phyloP scores from a whole-genome alignment of 1,140 invertebrate species.

The Lucilia sericata region DNA sequence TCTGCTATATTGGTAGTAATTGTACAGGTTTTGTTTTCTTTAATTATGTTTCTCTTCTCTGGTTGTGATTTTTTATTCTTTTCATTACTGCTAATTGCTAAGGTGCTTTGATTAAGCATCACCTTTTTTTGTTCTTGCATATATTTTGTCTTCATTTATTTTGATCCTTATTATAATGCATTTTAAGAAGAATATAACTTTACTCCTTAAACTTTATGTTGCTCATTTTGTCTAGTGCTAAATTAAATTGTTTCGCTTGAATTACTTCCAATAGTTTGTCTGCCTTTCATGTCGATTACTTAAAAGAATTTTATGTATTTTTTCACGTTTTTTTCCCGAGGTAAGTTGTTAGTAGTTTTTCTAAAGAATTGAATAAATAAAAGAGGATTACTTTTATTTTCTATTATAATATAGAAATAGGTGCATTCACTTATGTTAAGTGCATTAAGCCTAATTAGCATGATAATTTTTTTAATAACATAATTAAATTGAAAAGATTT shows the following conservation, averaged over 20 bases:
- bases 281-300: constrained; percentile 20
- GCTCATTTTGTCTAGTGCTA: constrained; percentile 20
- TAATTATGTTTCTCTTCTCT: neutral
- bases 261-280: constrained; percentile 24
- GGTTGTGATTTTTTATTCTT: neutral
- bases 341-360: no score
- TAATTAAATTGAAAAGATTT: no score
- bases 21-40: constrained; percentile 17
- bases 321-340: no score
- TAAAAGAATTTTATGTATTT: neutral
- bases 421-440: no score
- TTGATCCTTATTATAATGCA: constrained; percentile 11
- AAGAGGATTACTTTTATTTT: no score
- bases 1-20: neutral
- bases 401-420: no score
- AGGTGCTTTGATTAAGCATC: constrained; percentile 12
- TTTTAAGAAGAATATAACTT: neutral
- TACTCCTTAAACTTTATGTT: constrained; percentile 4
- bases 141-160: neutral
- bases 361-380: no score
- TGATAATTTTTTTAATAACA: no score
- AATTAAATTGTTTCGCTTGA: constrained; percentile 23
- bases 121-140: neutral
- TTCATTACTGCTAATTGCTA: constrained; percentile 1
- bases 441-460: no score